Conservation (phyloP, 2,797 vertebrate genomes). For the Oreochromis mossambicus region DNA sequence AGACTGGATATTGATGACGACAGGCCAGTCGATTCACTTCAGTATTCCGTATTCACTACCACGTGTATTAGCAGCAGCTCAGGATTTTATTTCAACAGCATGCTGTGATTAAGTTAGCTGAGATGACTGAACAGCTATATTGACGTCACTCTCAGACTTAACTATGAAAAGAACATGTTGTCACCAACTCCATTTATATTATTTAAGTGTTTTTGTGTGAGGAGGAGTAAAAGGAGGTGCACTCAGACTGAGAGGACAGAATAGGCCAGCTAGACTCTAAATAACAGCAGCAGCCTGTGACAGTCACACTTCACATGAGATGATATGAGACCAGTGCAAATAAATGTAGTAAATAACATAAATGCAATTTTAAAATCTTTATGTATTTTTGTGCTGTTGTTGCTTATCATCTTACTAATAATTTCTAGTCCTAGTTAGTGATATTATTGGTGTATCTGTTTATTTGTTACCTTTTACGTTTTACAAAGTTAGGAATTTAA, state of each 20-base stretch:
- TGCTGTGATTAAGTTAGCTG: neutral
- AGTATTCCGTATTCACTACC: rapidly evolving
- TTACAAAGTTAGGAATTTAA: rapidly evolving
- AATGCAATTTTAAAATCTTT: neutral
- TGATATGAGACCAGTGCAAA: neutral
- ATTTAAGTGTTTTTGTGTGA: neutral
- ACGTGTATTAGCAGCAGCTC: neutral
- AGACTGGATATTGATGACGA: neutral
- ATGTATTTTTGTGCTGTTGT: neutral
- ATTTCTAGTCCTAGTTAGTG: neutral
- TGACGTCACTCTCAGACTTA: neutral
- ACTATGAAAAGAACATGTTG: neutral
- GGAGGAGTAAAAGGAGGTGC: neutral
- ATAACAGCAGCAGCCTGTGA: neutral
- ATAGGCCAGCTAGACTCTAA: neutral
- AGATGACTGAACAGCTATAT: neutral
- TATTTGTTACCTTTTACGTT: neutral
- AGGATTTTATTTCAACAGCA: neutral
- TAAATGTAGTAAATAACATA: neutral
- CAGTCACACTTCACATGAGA: neutral
- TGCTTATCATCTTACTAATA: neutral
- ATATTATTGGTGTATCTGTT: neutral
- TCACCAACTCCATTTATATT: neutral
- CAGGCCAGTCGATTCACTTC: neutral
- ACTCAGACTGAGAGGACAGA: neutral